Percentiles rank a stretch among this genome's conserved stretches.
phyloP scores from a whole-genome alignment of 37 sponge, comb jelly and placozoan genomes.

The Spongia lamella region DNA sequence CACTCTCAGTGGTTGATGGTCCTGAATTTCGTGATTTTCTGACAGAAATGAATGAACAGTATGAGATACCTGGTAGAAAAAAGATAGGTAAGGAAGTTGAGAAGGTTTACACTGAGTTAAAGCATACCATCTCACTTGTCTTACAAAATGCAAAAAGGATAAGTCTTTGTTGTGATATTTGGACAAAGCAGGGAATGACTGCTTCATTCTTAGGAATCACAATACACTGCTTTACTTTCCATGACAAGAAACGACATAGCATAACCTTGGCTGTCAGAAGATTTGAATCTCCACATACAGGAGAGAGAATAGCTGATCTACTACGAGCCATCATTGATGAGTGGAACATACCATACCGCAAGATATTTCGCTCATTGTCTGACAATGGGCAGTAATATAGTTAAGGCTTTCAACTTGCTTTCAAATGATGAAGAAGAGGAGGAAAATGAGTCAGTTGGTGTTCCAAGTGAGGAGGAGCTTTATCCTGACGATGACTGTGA shows the following conservation, averaged over 20 bases:
- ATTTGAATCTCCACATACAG: background rate
- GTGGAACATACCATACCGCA: constrained; percentile 10
- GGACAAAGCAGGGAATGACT: constrained; percentile 27
- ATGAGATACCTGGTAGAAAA: constrained; percentile 2
- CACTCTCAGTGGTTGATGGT: background rate
- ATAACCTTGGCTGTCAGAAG: constrained; percentile 24
- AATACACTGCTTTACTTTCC: constrained; percentile 1
- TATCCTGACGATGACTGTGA: too few species aligned
- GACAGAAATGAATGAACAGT: background rate
- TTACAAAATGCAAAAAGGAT: background rate
- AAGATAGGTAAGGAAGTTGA: constrained; percentile 5
- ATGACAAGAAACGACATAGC: background rate
- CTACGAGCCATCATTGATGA: background rate
- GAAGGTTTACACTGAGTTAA: constrained; percentile 7
- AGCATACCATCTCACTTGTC: background rate
- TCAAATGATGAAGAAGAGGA: background rate
- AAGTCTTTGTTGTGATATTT: constrained; percentile 16
- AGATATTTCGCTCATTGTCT: constrained; percentile 3
- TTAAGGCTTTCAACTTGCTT: background rate
- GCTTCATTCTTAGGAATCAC: constrained; percentile 38
- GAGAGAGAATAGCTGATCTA: too few species aligned
- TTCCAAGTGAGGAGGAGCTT: background rate
- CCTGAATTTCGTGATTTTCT: constrained; percentile 8
- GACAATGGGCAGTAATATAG: constrained; percentile 41
- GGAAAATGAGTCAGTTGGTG: background rate